Evolutionary conservation across 30 jellyfish, hydroid and myxozoan genomes (phyloP).

Genomic region (Morbakka virulenta): DNA sequence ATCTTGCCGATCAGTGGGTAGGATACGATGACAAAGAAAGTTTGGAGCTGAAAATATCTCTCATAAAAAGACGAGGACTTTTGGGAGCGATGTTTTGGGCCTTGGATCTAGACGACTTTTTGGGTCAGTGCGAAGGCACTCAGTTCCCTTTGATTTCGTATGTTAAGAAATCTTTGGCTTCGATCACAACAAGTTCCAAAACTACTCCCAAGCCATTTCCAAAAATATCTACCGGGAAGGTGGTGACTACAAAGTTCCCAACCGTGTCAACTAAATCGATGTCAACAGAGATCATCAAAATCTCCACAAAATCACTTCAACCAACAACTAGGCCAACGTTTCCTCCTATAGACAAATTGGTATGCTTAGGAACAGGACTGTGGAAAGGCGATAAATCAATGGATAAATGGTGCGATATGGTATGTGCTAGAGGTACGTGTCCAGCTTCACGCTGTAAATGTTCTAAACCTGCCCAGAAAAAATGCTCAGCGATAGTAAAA

Average conservation of each 20-base stretch:
- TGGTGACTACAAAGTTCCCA: too few species aligned
- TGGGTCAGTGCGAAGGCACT: conserved; percentile 10
- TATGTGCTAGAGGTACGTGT: conserved; percentile 75
- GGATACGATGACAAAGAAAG: conserved; percentile 54
- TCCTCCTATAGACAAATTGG: conserved; percentile 31
- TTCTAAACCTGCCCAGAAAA: too few species aligned
- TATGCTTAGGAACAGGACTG: conserved; percentile 48
- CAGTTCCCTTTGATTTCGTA: conserved; percentile 14
- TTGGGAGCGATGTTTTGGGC: conserved; percentile 55
- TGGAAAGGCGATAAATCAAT: conserved; percentile 44
- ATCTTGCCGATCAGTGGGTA: conserved; percentile 14
- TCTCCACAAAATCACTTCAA: too few species aligned
- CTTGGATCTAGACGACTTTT: conserved; percentile 35
- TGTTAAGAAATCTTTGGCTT: too few species aligned
- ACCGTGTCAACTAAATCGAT: too few species aligned
- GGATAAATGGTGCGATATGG: conserved; percentile 67
- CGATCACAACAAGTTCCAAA: conserved; percentile 39
- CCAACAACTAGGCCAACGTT: conserved; percentile 55
- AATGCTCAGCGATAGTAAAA: too few species aligned
- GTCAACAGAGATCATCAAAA: too few species aligned
- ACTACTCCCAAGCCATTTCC: too few species aligned
- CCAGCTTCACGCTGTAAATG: conserved; percentile 60
- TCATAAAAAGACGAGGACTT: conserved; percentile 6
- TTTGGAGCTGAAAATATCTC: conserved; percentile 2
- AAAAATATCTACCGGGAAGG: too few species aligned